phyloP scores from a whole-genome alignment of 2,113 vertebrate species.

The Ceyx cyanopectus region DNA sequence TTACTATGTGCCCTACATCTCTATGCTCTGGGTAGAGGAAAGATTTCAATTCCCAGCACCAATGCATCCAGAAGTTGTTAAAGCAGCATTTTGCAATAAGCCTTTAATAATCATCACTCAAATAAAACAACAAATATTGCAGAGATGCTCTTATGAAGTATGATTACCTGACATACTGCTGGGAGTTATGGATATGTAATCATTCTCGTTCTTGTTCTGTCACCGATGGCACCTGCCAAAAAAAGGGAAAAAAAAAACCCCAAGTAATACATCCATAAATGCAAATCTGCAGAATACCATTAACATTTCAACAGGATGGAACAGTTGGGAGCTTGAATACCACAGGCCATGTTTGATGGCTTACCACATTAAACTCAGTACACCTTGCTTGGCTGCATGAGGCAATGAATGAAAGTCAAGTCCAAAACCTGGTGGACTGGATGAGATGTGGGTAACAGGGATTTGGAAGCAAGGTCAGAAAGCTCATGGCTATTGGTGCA shows the following conservation, averaged over 20 bases:
- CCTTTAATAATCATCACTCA: background rate
- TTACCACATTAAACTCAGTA: background rate
- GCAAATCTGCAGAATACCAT: background rate
- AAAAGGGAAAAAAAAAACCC: background rate
- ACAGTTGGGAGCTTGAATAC: background rate
- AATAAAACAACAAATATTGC: background rate
- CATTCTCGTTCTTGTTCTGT: constrained; percentile 72
- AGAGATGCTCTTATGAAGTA: background rate
- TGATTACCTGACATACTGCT: constrained; percentile 85
- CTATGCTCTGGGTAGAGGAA: background rate
- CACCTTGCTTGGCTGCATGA: background rate
- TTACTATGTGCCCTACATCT: background rate
- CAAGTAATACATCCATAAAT: background rate
- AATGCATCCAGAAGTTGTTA: background rate
- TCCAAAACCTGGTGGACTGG: background rate
- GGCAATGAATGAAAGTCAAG: background rate
- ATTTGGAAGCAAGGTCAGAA: background rate
- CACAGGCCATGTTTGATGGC: background rate
- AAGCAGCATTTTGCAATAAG: background rate
- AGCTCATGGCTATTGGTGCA: background rate
- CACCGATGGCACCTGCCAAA: constrained; percentile 73
- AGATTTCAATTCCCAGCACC: background rate
- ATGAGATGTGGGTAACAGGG: background rate
- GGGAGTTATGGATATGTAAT: constrained; percentile 79
- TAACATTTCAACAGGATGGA: background rate